A percentile compares a stretch with the other conserved stretches of the same genome.
Evolutionary conservation across 2,113 vertebrate species (phyloP).

Genomic region (Sialia sialis): DNA sequence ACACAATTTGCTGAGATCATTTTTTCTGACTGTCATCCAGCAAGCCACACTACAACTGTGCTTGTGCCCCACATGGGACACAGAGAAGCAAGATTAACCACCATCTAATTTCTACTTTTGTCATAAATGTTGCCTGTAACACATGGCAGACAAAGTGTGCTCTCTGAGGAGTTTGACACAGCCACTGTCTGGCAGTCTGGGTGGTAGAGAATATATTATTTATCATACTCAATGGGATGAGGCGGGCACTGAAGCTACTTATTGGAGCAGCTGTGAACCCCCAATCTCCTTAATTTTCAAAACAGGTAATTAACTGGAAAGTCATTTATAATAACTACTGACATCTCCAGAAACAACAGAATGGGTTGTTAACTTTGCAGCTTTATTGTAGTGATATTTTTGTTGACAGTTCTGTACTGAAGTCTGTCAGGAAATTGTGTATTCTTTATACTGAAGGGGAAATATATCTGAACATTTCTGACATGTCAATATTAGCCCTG

Average conservation of each 20-base stretch:
- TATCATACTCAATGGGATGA: constrained; percentile 69
- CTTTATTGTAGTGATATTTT: constrained; percentile 48
- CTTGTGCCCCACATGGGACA: constrained; percentile 44
- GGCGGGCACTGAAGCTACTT: constrained; percentile 52
- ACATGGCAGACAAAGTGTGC: constrained; percentile 68
- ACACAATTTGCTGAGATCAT: constrained; percentile 46
- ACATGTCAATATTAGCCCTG: not conserved
- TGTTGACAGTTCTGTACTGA: constrained; percentile 39
- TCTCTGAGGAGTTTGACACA: constrained; percentile 66
- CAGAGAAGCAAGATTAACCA: constrained; percentile 58
- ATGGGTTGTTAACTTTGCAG: constrained; percentile 55
- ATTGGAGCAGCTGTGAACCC: constrained; percentile 71
- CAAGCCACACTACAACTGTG: constrained; percentile 17
- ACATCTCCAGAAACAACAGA: constrained; percentile 61
- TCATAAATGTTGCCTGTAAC: constrained; percentile 61
- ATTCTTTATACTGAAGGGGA: not conserved
- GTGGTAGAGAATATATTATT: constrained; percentile 72
- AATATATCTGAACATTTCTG: constrained; percentile 20
- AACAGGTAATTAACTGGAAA: constrained; percentile 76
- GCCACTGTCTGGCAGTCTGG: constrained; percentile 69
- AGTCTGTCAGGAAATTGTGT: not conserved
- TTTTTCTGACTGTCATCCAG: constrained; percentile 59
- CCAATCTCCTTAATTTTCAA: constrained; percentile 71
- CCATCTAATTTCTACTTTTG: constrained; percentile 66
- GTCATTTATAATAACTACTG: constrained; percentile 73